Percentiles rank a stretch among this genome's conserved stretches.
These are phyloP conservation scores for Rynchops niger DNA, from an alignment of 2,113 vertebrate genomes.

Conservation along the genomic window DNA sequence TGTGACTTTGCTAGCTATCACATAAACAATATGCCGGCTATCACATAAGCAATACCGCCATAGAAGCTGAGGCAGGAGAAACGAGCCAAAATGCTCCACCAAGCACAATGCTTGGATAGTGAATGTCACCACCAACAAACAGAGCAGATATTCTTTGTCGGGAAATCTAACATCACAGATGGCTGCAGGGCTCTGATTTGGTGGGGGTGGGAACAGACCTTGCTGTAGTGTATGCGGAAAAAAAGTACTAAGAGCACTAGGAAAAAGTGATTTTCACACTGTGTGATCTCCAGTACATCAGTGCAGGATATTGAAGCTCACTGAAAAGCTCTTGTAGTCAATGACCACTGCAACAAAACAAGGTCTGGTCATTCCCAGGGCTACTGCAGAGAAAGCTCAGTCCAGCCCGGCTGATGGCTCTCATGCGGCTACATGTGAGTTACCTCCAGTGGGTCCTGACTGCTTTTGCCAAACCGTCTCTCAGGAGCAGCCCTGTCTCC, in stretches of 20 bases:
- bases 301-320: neutral
- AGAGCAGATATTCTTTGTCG: neutral
- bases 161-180: neutral
- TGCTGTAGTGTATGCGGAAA: neutral
- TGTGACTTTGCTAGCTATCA: neutral
- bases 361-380: neutral
- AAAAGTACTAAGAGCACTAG: neutral
- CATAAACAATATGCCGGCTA: neutral
- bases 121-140: neutral
- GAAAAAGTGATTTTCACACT: neutral
- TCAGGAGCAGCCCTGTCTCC: neutral
- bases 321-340: neutral
- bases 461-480: neutral
- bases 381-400: neutral
- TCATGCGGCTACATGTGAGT: rapidly evolving
- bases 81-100: neutral
- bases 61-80: neutral
- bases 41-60: neutral
- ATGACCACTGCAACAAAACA: neutral
- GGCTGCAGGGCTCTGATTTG: neutral
- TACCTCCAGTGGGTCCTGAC: neutral
- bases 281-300: neutral
- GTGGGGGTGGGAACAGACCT: neutral
- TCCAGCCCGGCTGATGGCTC: neutral
- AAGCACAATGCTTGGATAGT: neutral